Evolutionary conservation across 2,113 vertebrate species (phyloP), one percentile per base, ranked within the genome.

Genomic region (Pomatostomus ruficeps): DNA sequence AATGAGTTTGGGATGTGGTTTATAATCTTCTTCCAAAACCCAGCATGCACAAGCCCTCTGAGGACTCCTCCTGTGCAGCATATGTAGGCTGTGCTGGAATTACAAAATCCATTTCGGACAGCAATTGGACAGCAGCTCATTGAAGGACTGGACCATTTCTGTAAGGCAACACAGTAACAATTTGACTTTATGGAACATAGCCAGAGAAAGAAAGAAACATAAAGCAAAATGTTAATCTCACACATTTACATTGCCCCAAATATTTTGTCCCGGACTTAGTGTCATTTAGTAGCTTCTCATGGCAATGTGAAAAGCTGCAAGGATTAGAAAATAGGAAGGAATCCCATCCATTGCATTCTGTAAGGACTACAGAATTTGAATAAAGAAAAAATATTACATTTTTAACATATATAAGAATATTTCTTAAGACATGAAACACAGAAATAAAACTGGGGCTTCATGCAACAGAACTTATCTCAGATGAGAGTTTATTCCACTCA

Each of bases 101-200:
- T 5, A 2, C 14, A 38, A 26, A 21, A 57, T 20, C 11, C 2
- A 29, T 57, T 0, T 1, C 8, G 52, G 29, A 7, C 21, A 21
- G 15, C 1, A 0, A 26, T 3, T 0, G 0, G 89, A n/a, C 1
- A 25, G 48, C 29, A 66, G 4, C 8, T 71, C 18, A 11, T 15
- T 28, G 22, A 4, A 40, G 10, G 52, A 40, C 13, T 45, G 9
- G 3, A 54, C 1, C 3, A 7, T 59, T 80, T 28, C 28, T 74
- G 48, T 36, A 15, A 36, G n/a, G 7, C 23, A 46, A 23, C 10
- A 55, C 23, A n/a, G 26, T 28, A 33, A 65, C 36, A 72, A 9
- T 33, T 33, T 0, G 0, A 46, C 11, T 79, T 29, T 3, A 33
- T 19, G 33, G 5, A 81, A 3, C 11, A 14, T 5, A 74, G 5